A percentile compares a stretch with the other conserved stretches of the same genome.
phyloP scores from a whole-genome alignment of 1,140 invertebrate species.

The Calephelis nemesis region DNA sequence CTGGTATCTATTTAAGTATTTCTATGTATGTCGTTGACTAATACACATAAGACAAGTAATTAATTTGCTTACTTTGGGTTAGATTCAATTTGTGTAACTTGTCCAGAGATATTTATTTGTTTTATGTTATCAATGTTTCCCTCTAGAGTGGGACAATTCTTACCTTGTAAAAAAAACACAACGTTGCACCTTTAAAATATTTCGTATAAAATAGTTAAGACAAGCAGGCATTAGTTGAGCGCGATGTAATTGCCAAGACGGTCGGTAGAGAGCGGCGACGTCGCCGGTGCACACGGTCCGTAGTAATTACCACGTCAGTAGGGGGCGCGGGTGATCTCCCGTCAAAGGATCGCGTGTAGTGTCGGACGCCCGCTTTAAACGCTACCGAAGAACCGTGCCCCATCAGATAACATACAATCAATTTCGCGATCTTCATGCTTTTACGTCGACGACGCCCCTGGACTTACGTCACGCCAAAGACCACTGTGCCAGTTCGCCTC shows the following conservation, averaged over 20 bases:
- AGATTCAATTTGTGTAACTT: too few species aligned
- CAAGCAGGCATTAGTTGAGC: constrained; percentile 40
- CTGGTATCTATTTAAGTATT: too few species aligned
- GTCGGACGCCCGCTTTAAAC: constrained; percentile 71
- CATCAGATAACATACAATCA: constrained; percentile 78
- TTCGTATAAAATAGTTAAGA: constrained; percentile 18
- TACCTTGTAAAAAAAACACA: too few species aligned
- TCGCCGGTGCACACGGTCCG: constrained; percentile 61
- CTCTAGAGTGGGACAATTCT: too few species aligned
- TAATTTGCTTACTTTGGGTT: too few species aligned
- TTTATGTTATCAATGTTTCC: too few species aligned
- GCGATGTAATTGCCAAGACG: constrained; percentile 46
- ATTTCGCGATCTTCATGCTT: constrained; percentile 78
- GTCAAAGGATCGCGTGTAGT: constrained; percentile 73
- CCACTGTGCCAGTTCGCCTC: constrained; percentile 63
- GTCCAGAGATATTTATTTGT: too few species aligned
- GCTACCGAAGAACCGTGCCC: constrained; percentile 74
- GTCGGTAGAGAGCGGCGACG: constrained; percentile 55
- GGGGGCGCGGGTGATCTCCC: constrained; percentile 68
- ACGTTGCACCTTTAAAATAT: not conserved
- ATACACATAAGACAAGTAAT: too few species aligned
- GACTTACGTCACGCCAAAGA: constrained; percentile 66
- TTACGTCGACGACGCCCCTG: constrained; percentile 71
- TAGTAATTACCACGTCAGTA: constrained; percentile 66
- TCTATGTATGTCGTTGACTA: too few species aligned